phyloP scores from a whole-genome alignment of 2,113 vertebrate genomes.

The Perca flavescens region DNA sequence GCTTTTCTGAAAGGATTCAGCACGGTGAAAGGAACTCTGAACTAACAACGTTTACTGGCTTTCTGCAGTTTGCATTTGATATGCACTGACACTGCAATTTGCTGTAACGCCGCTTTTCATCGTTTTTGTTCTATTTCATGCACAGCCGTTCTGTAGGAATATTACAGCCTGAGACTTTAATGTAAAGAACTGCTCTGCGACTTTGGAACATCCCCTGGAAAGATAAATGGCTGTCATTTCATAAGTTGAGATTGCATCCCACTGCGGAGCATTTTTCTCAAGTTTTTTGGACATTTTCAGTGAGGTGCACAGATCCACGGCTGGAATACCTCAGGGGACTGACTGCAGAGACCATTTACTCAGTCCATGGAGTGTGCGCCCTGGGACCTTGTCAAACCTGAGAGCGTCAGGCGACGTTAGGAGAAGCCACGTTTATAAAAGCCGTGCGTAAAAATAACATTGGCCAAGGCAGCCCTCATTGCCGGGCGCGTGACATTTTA shows the following conservation, averaged over 20 bases:
- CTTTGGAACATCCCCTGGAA: conserved; percentile 63
- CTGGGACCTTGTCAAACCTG: conserved; percentile 78
- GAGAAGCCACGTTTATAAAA: conserved; percentile 78
- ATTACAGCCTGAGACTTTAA: conserved; percentile 44
- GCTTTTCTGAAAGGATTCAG: conserved; percentile 67
- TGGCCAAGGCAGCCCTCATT: conserved; percentile 71
- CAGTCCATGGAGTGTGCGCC: conserved; percentile 73
- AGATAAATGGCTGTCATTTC: conserved; percentile 58
- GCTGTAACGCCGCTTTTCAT: conserved; percentile 33
- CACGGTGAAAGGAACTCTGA: conserved; percentile 53
- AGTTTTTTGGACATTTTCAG: conserved; percentile 58
- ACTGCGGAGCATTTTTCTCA: conserved; percentile 25
- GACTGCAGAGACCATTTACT: conserved; percentile 32
- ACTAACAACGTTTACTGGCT: conserved; percentile 38
- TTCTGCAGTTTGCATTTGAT: conserved; percentile 56
- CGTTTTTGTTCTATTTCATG: conserved; percentile 4
- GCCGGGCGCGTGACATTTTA: conserved; percentile 80
- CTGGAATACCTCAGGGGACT: conserved; percentile 66
- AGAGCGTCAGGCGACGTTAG: conserved; percentile 72
- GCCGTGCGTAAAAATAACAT: conserved; percentile 82
- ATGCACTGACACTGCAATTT: conserved; percentile 48
- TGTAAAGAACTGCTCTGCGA: conserved; percentile 24
- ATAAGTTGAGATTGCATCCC: conserved; percentile 46
- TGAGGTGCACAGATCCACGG: conserved; percentile 47
- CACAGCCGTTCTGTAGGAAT: conserved; percentile 54